Base-by-base conservation (phyloP, 2,797 vertebrate genomes). In the Channa striata region DNA sequence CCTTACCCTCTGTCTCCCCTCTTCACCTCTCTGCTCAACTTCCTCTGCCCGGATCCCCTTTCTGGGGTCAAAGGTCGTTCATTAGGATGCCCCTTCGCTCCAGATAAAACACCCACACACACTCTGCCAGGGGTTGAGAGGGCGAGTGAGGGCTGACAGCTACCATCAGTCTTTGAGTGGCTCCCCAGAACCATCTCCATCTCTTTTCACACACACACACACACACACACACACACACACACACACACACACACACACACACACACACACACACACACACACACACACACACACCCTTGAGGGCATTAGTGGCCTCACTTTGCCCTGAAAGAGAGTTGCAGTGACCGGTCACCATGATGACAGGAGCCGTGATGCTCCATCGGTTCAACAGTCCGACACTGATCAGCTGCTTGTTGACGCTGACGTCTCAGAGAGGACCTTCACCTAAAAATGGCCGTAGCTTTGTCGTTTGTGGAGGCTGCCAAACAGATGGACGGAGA, bases 31-130 rank as follows among this genome's bases (percentile, higher is more conserved):
- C 72, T 14, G 59, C 81, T 93, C 83, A 91, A 91, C 91, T 93
- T 94, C 91, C 92, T 89, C 78, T 82, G 78, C 77, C 83, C 79
- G 74, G 91, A 92, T 94, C 90, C 66, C 65, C 78, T 93, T 92
- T 93, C 92, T 86, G 59, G 69, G 89, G 89, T 91, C 91, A 90
- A 60, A 91, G 91, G 81, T 92, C 83, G 64, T 83, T 88, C 87
- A 93, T 91, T 88, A 91, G 80, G 83, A 84, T 88, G 88, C 88
- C 86, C 77, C 84, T 76, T 51, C 36, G 13, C 11, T 72, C 52
- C 80, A 84, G 87, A 90, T 90, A 87, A 75, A 54, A 84, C 82
- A 76, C 74, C 74, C 81, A 58, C 0, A 50, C 10, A 42, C 30
- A 77, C 81, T 67, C 63, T 67, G 66, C 58, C 73, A 74, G 68